These are phyloP conservation scores for Drosophila kuntzei DNA, from an alignment of 2,888 invertebrate species.

Conservation along the genomic window DNA sequence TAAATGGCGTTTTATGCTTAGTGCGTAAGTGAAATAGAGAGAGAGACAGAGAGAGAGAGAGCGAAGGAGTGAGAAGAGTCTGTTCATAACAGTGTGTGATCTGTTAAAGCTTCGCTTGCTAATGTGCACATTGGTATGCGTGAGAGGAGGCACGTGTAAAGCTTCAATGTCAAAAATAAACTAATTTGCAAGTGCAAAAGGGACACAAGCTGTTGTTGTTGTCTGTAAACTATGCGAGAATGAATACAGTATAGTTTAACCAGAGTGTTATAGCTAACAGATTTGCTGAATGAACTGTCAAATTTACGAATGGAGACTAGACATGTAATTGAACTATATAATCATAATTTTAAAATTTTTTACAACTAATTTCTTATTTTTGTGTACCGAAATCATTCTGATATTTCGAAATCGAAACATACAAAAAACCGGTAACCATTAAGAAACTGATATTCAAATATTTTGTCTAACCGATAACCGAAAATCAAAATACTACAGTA, in stretches of 20 bases:
- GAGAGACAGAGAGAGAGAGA: background rate
- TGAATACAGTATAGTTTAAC: too few relatives aligned
- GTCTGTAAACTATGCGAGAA: background rate
- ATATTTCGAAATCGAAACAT: too few relatives aligned
- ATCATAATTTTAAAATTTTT: too few relatives aligned
- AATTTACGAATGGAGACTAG: background rate
- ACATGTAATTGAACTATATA: background rate
- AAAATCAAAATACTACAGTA: too few relatives aligned
- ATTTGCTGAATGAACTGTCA: background rate
- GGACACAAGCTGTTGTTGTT: background rate
- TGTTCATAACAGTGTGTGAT: constrained; percentile 9
- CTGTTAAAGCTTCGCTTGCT: constrained; percentile 37
- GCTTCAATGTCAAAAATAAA: constrained; percentile 13
- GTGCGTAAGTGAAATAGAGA: constrained; percentile 17
- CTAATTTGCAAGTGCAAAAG: constrained; percentile 13
- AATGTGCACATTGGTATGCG: constrained; percentile 46
- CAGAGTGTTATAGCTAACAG: background rate
- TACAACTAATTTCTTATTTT: too few relatives aligned
- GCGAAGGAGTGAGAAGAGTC: background rate
- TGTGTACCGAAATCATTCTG: too few relatives aligned
- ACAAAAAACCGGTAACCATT: too few relatives aligned
- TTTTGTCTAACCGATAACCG: too few relatives aligned
- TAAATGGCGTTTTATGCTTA: constrained; percentile 36
- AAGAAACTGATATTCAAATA: too few relatives aligned
- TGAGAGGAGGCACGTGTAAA: constrained; percentile 5